Evolutionary conservation across 2,113 vertebrate species (phyloP).

Genomic region (Brachypodius melanocephalos): DNA sequence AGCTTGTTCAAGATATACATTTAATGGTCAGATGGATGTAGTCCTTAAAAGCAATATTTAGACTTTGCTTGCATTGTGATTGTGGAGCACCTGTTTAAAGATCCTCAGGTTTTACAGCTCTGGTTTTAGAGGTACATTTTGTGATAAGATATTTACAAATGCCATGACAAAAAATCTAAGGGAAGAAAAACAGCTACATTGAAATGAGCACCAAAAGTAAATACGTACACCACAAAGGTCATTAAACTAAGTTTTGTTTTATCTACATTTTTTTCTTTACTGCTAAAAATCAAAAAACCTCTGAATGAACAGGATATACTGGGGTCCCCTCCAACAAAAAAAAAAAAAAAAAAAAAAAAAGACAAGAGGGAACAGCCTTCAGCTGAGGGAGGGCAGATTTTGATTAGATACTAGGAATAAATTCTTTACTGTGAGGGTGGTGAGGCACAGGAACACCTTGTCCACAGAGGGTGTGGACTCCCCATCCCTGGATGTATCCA

Average conservation of each 20-base stretch:
- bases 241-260: background rate
- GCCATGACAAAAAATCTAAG: background rate
- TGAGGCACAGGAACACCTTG: background rate
- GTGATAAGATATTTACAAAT: background rate
- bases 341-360: background rate
- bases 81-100: background rate
- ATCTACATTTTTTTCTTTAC: background rate
- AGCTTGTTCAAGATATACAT: background rate
- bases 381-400: background rate
- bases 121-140: background rate
- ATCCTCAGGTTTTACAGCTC: background rate
- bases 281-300: background rate
- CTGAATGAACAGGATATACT: background rate
- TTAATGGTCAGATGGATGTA: background rate
- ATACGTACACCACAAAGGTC: background rate
- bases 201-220: background rate
- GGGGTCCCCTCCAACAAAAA: too few species aligned
- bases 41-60: background rate
- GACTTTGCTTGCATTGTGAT: background rate
- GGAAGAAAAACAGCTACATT: fast-evolving
- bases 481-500: fast-evolving
- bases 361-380: background rate
- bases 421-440: background rate
- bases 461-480: background rate
- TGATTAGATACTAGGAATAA: background rate